Percentiles rank a stretch among this genome's conserved stretches.
Evolutionary conservation across 2,797 vertebrate species (phyloP).

Genomic region (Synanceia verrucosa): DNA sequence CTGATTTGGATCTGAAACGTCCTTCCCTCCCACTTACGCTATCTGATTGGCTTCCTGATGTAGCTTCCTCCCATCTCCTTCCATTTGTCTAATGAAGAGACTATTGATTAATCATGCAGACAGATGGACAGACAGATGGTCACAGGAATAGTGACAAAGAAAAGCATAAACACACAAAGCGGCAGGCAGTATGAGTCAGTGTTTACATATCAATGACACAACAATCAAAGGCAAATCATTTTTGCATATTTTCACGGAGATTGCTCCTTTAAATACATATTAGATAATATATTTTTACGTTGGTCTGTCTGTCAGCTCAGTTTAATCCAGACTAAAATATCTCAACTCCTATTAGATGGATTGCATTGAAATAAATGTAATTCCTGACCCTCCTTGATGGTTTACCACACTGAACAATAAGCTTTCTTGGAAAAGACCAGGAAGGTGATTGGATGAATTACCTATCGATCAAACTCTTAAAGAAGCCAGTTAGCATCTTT

Average conservation of each 20-base stretch:
- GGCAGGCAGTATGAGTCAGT: neutral
- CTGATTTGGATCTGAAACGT: slow-evolving; percentile 76
- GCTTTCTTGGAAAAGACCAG: neutral
- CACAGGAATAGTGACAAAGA: slow-evolving; percentile 31
- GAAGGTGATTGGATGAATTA: neutral
- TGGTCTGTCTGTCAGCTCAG: neutral
- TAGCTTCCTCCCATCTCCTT: slow-evolving; percentile 70
- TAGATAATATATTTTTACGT: neutral
- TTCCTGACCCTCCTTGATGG: neutral
- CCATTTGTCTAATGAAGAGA: slow-evolving; percentile 78
- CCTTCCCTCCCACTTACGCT: slow-evolving; percentile 65
- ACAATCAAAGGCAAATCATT: neutral
- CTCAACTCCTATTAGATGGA: neutral
- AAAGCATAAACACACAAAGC: slow-evolving; percentile 25
- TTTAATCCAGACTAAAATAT: neutral
- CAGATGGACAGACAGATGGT: slow-evolving; percentile 67
- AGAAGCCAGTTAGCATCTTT: neutral
- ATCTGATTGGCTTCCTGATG: slow-evolving; percentile 73
- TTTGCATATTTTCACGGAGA: neutral
- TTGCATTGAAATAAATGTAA: neutral
- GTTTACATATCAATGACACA: neutral
- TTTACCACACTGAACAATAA: neutral
- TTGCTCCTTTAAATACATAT: neutral
- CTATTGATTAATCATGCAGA: slow-evolving; percentile 70
- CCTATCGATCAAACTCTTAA: neutral